Base-by-base conservation (phyloP, 2,113 vertebrate species). In the Microcebus tavaratra region DNA sequence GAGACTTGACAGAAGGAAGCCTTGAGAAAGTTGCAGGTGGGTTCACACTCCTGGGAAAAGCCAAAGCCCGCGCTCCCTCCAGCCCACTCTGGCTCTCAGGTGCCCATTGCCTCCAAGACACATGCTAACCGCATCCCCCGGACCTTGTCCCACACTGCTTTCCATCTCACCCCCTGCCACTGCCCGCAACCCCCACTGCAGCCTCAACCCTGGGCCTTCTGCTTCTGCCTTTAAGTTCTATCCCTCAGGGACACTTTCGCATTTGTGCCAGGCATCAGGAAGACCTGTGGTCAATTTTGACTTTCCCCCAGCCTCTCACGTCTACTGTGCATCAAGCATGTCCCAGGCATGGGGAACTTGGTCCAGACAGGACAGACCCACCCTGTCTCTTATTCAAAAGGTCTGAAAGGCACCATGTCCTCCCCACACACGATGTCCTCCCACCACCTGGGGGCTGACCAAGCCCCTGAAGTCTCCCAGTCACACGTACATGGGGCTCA, bases 141-240 rank as follows among this genome's bases (percentile, higher is more conserved):
- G 29, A 55, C 55, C 55, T 34, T 61, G 73, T 12, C 10, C 21
- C 63, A 2, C 11, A 34, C 42, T 6, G 39, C 21, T 11, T 79
- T 65, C 57, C 81, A 42, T 63, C n/a, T 73, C 25, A 7, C 42
- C 20, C 48, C 36, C 27, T 29, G 25, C 20, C 23, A 73, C 70
- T 27, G 12, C 70, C 23, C 3, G 6, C 6, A 1, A 18, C 39
- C 59, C 63, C 14, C 17, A 25, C 0, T 1, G 1, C 25, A 1
- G 45, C 11, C 68, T 63, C 59, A 34, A 80, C 9, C 61, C 53
- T 78, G 8, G 0, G 78, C 72, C 55, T 25, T 31, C 27, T 10
- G 39, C 78, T 18, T 31, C 65, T 73, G 13, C 13, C 2, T 50
- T 76, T 42, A 11, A n/a, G 68, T 45, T 8, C 42, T 36, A 11